phyloP scores from a whole-genome alignment of 1,140 invertebrate genomes.

The Globodera rostochiensis region DNA sequence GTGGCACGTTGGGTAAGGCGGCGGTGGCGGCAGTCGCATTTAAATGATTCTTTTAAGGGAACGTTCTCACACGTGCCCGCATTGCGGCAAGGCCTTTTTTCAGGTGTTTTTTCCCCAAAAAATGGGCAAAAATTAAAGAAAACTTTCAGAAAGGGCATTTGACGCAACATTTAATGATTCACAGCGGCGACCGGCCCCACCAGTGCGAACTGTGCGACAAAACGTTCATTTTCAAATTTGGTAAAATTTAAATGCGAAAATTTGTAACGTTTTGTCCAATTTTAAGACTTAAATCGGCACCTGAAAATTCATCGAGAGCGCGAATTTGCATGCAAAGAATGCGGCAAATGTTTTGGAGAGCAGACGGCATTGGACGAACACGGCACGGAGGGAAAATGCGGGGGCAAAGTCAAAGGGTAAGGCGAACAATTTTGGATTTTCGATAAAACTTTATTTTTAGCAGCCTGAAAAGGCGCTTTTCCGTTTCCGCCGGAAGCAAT shows the following conservation, averaged over 20 bases:
- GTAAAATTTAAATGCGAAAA: neutral
- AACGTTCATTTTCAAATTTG: conserved; percentile 74
- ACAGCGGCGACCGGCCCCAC: conserved; percentile 77
- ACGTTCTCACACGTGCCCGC: conserved; percentile 56
- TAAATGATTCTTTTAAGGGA: conserved; percentile 21
- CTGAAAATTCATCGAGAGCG: conserved; percentile 64
- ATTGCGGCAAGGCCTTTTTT: conserved; percentile 54
- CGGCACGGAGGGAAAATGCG: conserved; percentile 52
- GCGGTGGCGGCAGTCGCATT: too few species aligned
- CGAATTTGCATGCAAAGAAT: conserved; percentile 52
- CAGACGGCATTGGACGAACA: conserved; percentile 57
- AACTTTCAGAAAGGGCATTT: conserved; percentile 64
- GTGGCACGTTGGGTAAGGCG: conserved; percentile 78
- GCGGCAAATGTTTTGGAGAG: conserved; percentile 58
- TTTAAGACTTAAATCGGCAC: conserved; percentile 59
- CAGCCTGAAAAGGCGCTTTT: neutral
- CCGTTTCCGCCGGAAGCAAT: neutral
- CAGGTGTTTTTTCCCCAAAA: neutral
- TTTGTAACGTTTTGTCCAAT: too few species aligned
- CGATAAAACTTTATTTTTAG: neutral
- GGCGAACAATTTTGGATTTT: neutral
- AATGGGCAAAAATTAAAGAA: conserved; percentile 2
- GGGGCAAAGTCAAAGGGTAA: conserved; percentile 2
- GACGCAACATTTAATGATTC: conserved; percentile 65
- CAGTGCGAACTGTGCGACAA: conserved; percentile 97